Conservation (phyloP, 1,140 invertebrate species). For the Rhagoletis zephyria region DNA sequence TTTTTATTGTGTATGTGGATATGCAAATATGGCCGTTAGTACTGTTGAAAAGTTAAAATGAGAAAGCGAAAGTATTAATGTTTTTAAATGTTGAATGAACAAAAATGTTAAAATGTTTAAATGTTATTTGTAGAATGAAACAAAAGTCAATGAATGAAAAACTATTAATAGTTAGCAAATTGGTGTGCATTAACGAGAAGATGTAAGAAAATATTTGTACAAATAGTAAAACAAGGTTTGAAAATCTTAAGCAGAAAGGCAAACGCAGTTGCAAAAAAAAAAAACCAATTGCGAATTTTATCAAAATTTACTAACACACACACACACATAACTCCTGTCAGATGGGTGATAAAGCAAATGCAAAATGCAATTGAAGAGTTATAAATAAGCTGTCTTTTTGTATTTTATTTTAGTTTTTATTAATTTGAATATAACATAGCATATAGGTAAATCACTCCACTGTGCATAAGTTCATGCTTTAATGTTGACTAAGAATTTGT, state of each 20-base stretch:
- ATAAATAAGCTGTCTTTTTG: background rate
- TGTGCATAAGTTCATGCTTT: background rate
- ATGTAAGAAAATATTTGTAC: too few relatives aligned
- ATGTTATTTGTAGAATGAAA: background rate
- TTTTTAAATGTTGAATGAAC: background rate
- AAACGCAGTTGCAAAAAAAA: too few relatives aligned
- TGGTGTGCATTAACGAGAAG: too few relatives aligned
- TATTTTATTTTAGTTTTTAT: background rate
- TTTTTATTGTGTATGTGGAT: too few relatives aligned
- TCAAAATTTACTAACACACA: background rate
- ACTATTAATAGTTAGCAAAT: too few relatives aligned
- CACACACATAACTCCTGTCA: slow-evolving; percentile 70
- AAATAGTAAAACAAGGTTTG: too few relatives aligned
- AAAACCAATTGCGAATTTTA: background rate
- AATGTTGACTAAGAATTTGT: slow-evolving; percentile 13
- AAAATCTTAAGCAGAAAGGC: too few relatives aligned
- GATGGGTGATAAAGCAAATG: slow-evolving; percentile 68
- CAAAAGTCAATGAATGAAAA: too few relatives aligned
- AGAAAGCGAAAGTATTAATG: background rate
- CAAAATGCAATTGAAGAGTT: slow-evolving; percentile 10
- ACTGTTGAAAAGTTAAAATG: too few relatives aligned
- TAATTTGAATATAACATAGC: background rate
- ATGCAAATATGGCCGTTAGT: too few relatives aligned
- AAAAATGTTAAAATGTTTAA: background rate
- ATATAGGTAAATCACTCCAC: background rate